Evolutionary conservation across 1,140 invertebrate species (phyloP).

Genomic region (Goniozus legneri): DNA sequence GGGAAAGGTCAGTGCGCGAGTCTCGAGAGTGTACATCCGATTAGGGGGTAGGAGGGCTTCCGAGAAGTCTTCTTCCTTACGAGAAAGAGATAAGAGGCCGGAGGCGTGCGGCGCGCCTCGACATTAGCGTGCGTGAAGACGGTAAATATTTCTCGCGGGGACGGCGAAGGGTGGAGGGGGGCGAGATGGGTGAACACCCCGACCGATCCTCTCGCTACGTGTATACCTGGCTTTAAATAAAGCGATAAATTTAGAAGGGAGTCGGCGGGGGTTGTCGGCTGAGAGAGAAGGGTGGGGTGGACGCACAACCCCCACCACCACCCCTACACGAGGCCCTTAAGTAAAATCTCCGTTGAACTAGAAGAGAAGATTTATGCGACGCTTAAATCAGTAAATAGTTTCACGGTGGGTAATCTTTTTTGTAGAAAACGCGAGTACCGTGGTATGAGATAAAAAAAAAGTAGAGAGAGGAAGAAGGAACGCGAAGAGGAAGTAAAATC

Average conservation of each 20-base stretch:
- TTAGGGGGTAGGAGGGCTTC: too few relatives aligned
- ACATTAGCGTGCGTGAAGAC: constrained; percentile 22
- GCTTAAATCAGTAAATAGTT: constrained; percentile 31
- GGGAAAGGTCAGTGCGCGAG: too few relatives aligned
- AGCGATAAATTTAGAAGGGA: constrained; percentile 21
- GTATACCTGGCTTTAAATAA: constrained; percentile 23
- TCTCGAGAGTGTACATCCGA: too few relatives aligned
- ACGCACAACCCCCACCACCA: neutral
- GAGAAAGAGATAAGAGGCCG: too few relatives aligned
- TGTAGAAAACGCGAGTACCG: constrained; percentile 11
- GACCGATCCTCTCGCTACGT: constrained; percentile 8
- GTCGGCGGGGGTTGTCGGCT: neutral
- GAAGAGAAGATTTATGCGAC: constrained; percentile 20
- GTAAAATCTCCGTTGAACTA: constrained; percentile 26
- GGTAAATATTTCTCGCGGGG: constrained; percentile 23
- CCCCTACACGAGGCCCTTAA: constrained; percentile 9
- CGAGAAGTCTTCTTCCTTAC: too few relatives aligned
- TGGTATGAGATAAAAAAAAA: neutral
- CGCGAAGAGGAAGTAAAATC: constrained; percentile 8
- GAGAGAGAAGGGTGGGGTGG: neutral
- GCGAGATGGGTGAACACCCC: constrained; percentile 14
- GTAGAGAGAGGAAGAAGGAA: neutral
- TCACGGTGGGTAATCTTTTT: constrained; percentile 20
- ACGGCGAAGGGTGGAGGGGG: too few relatives aligned
- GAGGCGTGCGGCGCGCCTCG: too few relatives aligned